Base-by-base conservation (phyloP, 2,888 invertebrate genomes). In the Hypomecis punctinalis region DNA sequence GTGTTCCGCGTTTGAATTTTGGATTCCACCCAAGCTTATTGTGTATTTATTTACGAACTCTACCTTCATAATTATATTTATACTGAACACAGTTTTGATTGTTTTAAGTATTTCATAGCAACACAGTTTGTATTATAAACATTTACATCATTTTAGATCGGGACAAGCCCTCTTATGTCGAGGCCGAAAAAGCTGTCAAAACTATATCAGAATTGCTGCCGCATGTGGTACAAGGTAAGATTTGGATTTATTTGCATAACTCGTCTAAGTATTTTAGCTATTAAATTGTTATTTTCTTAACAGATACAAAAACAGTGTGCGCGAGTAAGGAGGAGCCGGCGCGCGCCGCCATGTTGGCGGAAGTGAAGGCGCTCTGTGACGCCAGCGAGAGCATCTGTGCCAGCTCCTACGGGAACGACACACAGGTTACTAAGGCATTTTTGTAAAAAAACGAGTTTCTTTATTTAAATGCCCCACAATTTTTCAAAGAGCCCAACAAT, bases 131-230 rank as follows among this genome's bases (percentile, higher is more conserved):
- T n/a, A 6, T 47, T 47, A 5, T 33, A 33, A 23, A 45, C 23
- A 10, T 8, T 47, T 33, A 33, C 6, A n/a, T n/a, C 33, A 36
- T 36, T 51, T 7, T 51, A 84, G 85, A 81, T 73, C 73, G 70
- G 9, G 74, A 79, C 40, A 73, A 75, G 5, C 79, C 80, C 0
- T 76, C 83, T 68, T 81, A 82, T 49, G 68, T 67, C 0, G 66
- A 71, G 5, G 84, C 83, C 0, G 80, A 82, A 10, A 35, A 72
- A 1, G 77, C 83, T 0, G 63, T 77, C 11, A 73, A 63, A 3
- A 75, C 73, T 1, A 81, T 86, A 7, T 62, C 74, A 5, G 76
- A 81, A 11, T 56, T 84, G 5, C 71, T 81, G 69, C 83, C 84
- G 0, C 72, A 74, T 36, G 62, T 85, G 35, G 65, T 82, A 0